Evolutionary conservation across 2,888 invertebrate species (phyloP).

Genomic region (Eulithis testata): DNA sequence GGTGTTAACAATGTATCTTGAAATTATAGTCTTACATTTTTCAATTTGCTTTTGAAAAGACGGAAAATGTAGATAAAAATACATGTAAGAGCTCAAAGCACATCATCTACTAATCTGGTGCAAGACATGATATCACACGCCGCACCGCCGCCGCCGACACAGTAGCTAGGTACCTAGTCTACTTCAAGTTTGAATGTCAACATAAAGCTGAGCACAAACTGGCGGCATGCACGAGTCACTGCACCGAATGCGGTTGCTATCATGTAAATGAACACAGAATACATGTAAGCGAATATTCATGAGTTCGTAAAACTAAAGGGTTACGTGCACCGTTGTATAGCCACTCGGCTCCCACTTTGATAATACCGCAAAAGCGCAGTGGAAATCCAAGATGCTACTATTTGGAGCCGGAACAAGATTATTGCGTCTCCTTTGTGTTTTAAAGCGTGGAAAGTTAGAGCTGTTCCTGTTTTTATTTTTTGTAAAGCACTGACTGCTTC

Average conservation of each 20-base stretch:
- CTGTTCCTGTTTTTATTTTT: conserved; percentile 17
- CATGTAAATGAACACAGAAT: conserved; percentile 69
- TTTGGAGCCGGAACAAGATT: conserved; percentile 36
- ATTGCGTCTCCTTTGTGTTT: conserved; percentile 31
- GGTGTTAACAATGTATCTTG: no score
- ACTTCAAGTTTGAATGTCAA: conserved; percentile 41
- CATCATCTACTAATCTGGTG: not conserved
- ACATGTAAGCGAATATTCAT: conserved; percentile 72
- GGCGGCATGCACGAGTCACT: conserved; percentile 46
- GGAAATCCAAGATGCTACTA: conserved; percentile 39
- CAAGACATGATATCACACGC: no score
- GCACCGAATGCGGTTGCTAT: conserved; percentile 56
- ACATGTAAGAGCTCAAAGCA: no score
- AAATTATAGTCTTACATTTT: no score
- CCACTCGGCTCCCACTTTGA: conserved; percentile 35
- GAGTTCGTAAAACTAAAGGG: conserved; percentile 56
- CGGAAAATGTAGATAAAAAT: no score
- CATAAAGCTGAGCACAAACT: conserved; percentile 46
- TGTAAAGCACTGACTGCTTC: conserved; percentile 3
- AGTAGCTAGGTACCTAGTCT: not conserved
- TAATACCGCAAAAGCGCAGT: conserved; percentile 39
- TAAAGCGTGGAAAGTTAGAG: conserved; percentile 24
- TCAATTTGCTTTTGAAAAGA: no score
- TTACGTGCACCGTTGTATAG: conserved; percentile 38
- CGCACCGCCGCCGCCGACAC: not conserved